phyloP scores from a whole-genome alignment of 2,113 vertebrate species.

The Asarcornis scutulata region DNA sequence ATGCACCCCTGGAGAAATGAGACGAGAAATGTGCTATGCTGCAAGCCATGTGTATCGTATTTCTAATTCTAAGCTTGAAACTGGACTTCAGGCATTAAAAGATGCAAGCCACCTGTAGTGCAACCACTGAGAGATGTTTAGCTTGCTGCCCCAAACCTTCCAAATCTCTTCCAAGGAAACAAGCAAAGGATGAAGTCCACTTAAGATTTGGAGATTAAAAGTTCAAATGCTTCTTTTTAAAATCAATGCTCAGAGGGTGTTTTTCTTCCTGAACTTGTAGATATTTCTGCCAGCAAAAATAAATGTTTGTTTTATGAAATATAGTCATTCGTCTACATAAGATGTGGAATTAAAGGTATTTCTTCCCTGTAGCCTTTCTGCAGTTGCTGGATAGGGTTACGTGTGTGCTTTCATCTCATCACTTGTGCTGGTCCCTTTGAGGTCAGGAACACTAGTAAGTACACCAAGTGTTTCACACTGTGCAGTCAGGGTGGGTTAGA shows the following conservation, averaged over 20 bases:
- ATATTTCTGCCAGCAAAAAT: slow-evolving; percentile 4
- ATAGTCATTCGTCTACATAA: background rate
- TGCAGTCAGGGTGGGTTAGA: background rate
- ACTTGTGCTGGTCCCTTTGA: background rate
- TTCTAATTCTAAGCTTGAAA: slow-evolving; percentile 33
- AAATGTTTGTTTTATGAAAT: background rate
- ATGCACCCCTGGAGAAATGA: slow-evolving; percentile 96
- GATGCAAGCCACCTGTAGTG: background rate
- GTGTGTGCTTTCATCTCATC: background rate
- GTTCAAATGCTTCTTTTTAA: background rate
- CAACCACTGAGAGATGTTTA: slow-evolving; percentile 7
- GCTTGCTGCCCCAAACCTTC: background rate
- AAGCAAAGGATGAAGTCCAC: slow-evolving; percentile 10
- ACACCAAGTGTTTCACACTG: background rate
- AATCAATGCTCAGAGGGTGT: background rate
- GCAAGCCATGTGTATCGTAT: slow-evolving; percentile 24
- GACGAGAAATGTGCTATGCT: background rate
- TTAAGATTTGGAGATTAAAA: slow-evolving; percentile 32
- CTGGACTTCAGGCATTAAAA: slow-evolving; percentile 7
- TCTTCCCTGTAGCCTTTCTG: background rate
- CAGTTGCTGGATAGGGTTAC: background rate
- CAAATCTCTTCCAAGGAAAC: slow-evolving; percentile 21
- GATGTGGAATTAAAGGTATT: slow-evolving; percentile 6
- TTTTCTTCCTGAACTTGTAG: background rate
- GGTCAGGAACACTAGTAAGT: too few relatives aligned